phyloP scores from a whole-genome alignment of 2,797 vertebrate genomes.

The Poeciliopsis infans region DNA sequence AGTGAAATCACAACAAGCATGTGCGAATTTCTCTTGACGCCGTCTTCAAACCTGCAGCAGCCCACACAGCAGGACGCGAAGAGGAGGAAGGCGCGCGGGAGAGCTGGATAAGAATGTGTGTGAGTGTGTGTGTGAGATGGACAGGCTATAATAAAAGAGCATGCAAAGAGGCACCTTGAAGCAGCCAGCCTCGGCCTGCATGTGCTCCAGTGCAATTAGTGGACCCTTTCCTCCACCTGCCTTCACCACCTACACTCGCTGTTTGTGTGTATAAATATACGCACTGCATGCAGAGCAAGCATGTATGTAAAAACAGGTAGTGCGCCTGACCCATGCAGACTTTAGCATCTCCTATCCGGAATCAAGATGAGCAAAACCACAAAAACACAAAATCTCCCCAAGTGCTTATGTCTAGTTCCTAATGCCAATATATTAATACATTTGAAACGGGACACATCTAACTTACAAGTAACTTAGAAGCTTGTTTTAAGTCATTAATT shows the following conservation, averaged over 20 bases:
- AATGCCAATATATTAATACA: no score
- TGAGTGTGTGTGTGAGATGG: conserved; percentile 59
- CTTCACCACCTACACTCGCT: conserved; percentile 52
- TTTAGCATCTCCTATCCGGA: conserved; percentile 57
- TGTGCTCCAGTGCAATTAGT: conserved; percentile 76
- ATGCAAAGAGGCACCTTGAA: conserved; percentile 74
- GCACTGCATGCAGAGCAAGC: conserved; percentile 13
- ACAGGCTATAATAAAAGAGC: conserved; percentile 75
- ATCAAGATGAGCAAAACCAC: conserved; percentile 47
- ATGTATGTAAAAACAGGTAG: background rate
- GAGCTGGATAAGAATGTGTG: conserved; percentile 24
- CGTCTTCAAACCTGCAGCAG: conserved; percentile 26
- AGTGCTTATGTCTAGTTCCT: no score
- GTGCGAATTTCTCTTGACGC: conserved; percentile 37
- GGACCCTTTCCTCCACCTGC: conserved; percentile 68
- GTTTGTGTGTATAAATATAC: conserved; percentile 45
- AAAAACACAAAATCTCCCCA: no score
- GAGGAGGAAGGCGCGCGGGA: conserved; percentile 28
- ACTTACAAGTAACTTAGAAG: no score
- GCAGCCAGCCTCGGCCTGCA: conserved; percentile 65
- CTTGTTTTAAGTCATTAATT: no score
- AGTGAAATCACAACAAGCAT: conserved; percentile 36
- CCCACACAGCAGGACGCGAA: conserved; percentile 51
- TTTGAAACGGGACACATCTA: no score
- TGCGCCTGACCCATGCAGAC: conserved; percentile 30